Base-by-base conservation (phyloP, 2,113 vertebrate genomes). In the Odocoileus virginianus region DNA sequence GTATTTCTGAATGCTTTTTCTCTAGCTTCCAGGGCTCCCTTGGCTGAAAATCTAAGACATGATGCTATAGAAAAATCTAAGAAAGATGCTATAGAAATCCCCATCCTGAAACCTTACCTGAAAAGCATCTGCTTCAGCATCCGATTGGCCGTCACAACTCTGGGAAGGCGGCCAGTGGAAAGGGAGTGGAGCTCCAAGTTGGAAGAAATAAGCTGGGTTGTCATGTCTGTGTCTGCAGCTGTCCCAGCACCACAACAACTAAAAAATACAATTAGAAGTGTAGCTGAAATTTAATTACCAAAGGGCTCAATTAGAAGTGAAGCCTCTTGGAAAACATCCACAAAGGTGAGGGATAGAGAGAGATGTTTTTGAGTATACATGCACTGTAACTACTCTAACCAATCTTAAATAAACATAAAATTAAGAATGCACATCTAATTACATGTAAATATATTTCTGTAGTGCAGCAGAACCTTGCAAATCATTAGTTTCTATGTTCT, bases 91-190 rank as follows among this genome's bases (percentile, higher is more conserved):
- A 27, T 0, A 88, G 74, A 95, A 88, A 96, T 36, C 12, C n/a
- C 83, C 30, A 40, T 67, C 43, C 54, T 85, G 60, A 19, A 95
- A 23, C 17, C 40, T 88, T 97, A 99, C 99, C 99, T 99, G 99
- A 99, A 99, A 19, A 99, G 99, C 99, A 99, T 99, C 96, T 99
- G 99, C 97, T 99, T 99, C 8, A 99, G 99, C 99, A 99, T 99
- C 82, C 99, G 99, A 95, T 99, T 99, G 78, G 99, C 99, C 0
- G 99, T 99, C 97, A 99, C 99, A 3, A 99, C 99, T 2, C 99
- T 99, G 0, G 99, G 99, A 89, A 99, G 98, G 16, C 99, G 99
- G 16, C 99, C 99, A 0, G 99, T 99, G 28, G 99, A 99, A 1
- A 99, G 99, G 0, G 99, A 98, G 91, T 99, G 99, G 10, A 99